phyloP scores from a whole-genome alignment of 2,888 invertebrate species.

The Dicyrtoma fusca region DNA sequence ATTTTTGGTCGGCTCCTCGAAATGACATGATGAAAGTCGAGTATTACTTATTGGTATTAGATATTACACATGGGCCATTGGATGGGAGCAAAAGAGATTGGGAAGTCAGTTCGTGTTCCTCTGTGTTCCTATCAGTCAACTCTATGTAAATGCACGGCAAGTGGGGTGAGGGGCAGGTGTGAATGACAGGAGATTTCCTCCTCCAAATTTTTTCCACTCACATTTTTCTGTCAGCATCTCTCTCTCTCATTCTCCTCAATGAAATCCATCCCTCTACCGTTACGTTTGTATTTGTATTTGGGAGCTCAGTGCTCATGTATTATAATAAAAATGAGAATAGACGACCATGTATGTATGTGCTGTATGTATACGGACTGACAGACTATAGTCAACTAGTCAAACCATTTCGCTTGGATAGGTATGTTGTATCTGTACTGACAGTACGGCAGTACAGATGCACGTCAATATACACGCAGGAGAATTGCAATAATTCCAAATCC shows the following conservation, averaged over 20 bases:
- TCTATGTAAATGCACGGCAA: constrained; percentile 9
- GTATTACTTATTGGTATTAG: constrained; percentile 18
- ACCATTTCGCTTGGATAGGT: too few relatives aligned
- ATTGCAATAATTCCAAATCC: too few relatives aligned
- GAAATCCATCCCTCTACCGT: constrained; percentile 21
- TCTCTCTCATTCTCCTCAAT: constrained; percentile 18
- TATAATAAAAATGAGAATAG: too few relatives aligned
- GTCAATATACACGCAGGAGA: too few relatives aligned
- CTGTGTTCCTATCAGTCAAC: constrained; percentile 7
- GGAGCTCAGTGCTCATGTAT: too few relatives aligned
- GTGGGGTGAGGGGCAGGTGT: constrained; percentile 52
- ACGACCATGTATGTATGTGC: too few relatives aligned
- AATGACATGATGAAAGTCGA: constrained; percentile 14
- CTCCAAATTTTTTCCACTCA: constrained; percentile 51
- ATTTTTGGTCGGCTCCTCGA: too few relatives aligned
- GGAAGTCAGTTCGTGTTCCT: not conserved
- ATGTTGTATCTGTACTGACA: too few relatives aligned
- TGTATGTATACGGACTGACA: too few relatives aligned
- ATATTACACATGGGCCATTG: constrained; percentile 18
- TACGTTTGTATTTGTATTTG: too few relatives aligned
- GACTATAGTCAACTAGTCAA: too few relatives aligned
- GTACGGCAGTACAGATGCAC: too few relatives aligned
- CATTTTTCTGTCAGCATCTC: constrained; percentile 51
- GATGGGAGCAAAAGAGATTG: constrained; percentile 4
- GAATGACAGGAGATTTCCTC: constrained; percentile 55